These are phyloP conservation scores for Dallia pectoralis DNA, from an alignment of 2,797 vertebrate species.

Conservation along the genomic window DNA sequence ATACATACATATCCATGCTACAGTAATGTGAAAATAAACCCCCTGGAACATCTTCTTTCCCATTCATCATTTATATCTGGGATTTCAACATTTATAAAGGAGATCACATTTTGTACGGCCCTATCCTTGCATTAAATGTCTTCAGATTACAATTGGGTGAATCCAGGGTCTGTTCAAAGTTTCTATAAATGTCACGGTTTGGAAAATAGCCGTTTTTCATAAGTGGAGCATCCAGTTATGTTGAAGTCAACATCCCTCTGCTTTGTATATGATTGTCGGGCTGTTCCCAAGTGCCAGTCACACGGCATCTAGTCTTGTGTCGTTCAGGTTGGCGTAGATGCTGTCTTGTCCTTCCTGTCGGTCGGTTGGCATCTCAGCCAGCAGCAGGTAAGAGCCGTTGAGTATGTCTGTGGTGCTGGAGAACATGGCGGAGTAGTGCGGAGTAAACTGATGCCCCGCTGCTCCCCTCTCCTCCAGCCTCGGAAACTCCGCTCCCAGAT, in stretches of 20 bases:
- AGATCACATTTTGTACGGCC: too few species aligned
- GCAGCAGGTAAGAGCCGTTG: constrained; percentile 70
- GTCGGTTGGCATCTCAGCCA: constrained; percentile 47
- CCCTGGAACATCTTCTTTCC: too few species aligned
- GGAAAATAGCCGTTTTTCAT: too few species aligned
- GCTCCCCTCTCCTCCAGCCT: background rate
- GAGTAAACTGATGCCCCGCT: constrained; percentile 12
- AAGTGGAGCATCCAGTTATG: too few species aligned
- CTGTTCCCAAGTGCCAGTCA: background rate
- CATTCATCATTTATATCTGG: too few species aligned
- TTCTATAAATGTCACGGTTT: too few species aligned
- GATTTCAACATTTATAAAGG: too few species aligned
- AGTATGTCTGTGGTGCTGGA: constrained; percentile 54
- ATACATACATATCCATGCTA: too few species aligned
- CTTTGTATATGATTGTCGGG: background rate
- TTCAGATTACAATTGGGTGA: too few species aligned
- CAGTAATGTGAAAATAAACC: too few species aligned
- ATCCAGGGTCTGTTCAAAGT: too few species aligned
- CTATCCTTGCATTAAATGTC: too few species aligned
- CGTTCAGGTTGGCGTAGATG: constrained; percentile 64
- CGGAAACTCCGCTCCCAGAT: constrained; percentile 30
- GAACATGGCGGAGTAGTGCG: constrained; percentile 25
- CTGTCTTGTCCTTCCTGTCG: constrained; percentile 28
- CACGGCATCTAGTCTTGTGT: background rate
- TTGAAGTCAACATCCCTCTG: background rate